Base-by-base conservation (phyloP, 2,888 invertebrate genomes). In the Drosophila seclusa region DNA sequence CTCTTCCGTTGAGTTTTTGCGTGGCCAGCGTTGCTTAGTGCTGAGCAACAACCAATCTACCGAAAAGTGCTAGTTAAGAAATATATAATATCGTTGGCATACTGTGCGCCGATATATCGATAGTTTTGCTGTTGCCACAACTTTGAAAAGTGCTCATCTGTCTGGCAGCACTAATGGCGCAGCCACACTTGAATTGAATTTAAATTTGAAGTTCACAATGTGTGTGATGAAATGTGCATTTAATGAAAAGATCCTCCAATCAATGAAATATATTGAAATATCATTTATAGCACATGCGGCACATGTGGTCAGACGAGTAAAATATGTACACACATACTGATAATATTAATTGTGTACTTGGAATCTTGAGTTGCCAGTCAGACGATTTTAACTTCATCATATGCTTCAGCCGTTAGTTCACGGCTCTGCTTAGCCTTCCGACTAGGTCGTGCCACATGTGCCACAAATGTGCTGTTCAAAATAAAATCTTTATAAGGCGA, bases 1-100 rank as follows among this genome's bases (percentile, higher is more conserved):
- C 80, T 77, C 69, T 80, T 54, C 70, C 59, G 80, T 53, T 65
- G 63, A 54, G 49, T 59, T 68, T 73, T 62, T 76, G 66, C 68
- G 71, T 69, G 48, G 78, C 68, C 58, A 73, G 52, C 59, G n/a
- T 54, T 63, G 52, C 48, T 34, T 18, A 73, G 76, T 78, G 76
- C 62, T 73, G 78, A 36, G 4, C 52, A 73, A 73, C 31, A 49
- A 29, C n/a, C n/a, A 38, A 24, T n/a, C 38, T 21, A 54, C 45
- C 27, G 60, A 62, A 54, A 45, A 78, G 78, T 77, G 78, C 50
- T 77, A 53, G 27, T 0, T 60, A 63, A 29, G 7, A 11, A 24
- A 10, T 27, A 3, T 11, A 32, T 31, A 27, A 13, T 68, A 73
- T 77, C 78, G 78, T 67, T 60, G 42, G 52, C 50, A 16, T 11